phyloP scores from a whole-genome alignment of 2,797 vertebrate genomes.

The Hydrolagus colliei region DNA sequence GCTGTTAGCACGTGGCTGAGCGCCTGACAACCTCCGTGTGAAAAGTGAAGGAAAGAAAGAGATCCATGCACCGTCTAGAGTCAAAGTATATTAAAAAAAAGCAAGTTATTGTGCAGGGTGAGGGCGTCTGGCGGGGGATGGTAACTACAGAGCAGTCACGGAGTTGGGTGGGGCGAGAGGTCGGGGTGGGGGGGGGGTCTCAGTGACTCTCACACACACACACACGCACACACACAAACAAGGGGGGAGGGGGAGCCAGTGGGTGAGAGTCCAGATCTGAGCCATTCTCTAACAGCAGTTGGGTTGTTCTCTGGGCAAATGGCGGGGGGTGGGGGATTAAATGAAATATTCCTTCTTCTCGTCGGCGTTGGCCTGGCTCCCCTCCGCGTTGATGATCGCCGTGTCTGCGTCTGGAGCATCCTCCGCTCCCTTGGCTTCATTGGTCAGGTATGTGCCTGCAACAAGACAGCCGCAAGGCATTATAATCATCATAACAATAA shows the following conservation, averaged over 20 bases:
- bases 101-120: background rate
- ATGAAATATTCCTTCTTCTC: slow-evolving; percentile 99
- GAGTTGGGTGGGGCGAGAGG: background rate
- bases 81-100: too few species aligned
- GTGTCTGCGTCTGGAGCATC: slow-evolving; percentile 98
- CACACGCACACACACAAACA: slow-evolving; percentile 43
- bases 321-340: slow-evolving; percentile 72
- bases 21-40: too few species aligned
- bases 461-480: slow-evolving; percentile 35
- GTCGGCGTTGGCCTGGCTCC: slow-evolving; percentile 95
- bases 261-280: slow-evolving; percentile 62
- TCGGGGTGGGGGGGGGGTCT: background rate
- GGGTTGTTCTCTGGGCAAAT: slow-evolving; percentile 55
- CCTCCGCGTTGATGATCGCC: slow-evolving; percentile 98
- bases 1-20: background rate
- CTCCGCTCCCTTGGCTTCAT: slow-evolving; percentile 98
- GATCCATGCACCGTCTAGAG: too few species aligned
- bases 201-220: too few species aligned
- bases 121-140: background rate
- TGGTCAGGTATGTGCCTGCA: slow-evolving; percentile 94
- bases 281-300: slow-evolving; percentile 72
- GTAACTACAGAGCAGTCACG: background rate
- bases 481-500: too few species aligned
- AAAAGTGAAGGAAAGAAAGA: too few species aligned
- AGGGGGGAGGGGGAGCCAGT: slow-evolving; percentile 54